Base-by-base conservation (phyloP, 1,140 invertebrate genomes). In the Atopsyche davidsoni region DNA sequence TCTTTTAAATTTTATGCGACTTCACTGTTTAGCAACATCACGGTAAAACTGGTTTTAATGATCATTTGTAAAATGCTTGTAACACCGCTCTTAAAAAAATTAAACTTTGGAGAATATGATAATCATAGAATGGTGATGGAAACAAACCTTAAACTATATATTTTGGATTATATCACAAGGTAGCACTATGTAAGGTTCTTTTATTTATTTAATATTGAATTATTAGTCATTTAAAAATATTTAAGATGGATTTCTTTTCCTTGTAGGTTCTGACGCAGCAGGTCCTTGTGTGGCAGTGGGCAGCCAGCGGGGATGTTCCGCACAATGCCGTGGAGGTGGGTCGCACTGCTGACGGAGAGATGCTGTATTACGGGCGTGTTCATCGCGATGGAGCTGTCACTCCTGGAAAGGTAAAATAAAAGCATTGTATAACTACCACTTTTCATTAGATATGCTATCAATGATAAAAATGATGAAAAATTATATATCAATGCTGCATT, bases 211-310 rank as follows among this genome's bases (percentile, higher is more conserved):
- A 34, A 42, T 17, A n/a, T 16, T 14, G 13, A n/a, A n/a, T n/a
- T n/a, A n/a, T n/a, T n/a, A n/a, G n/a, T n/a, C n/a, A n/a, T n/a
- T n/a, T n/a, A n/a, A n/a, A n/a, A n/a, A n/a, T n/a, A n/a, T n/a
- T 46, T 18, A 35, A 16, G 7, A 25, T 38, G 22, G 2, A 13
- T 36, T 21, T 7, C 18, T 23, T 11, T 31, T 19, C 9, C 45
- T 63, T 64, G 1, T 59, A 83, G 81, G 73, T 83, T 31, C 64
- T 85, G 32, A 77, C 77, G 23, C 75, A 78, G 60, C 68, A 71
- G 16, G 76, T 76, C 60, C 80, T 83, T 59, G 73, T 75, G 14
- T 86, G 84, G 84, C 74, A 77, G 60, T 75, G 73, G 47, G 65
- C 64, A 3, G 69, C 64, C 1, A 72, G 75, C 42, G 82, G 82